These are phyloP conservation scores for Phyllopteryx taeniolatus DNA, from an alignment of 2,113 vertebrate species.

Conservation along the genomic window DNA sequence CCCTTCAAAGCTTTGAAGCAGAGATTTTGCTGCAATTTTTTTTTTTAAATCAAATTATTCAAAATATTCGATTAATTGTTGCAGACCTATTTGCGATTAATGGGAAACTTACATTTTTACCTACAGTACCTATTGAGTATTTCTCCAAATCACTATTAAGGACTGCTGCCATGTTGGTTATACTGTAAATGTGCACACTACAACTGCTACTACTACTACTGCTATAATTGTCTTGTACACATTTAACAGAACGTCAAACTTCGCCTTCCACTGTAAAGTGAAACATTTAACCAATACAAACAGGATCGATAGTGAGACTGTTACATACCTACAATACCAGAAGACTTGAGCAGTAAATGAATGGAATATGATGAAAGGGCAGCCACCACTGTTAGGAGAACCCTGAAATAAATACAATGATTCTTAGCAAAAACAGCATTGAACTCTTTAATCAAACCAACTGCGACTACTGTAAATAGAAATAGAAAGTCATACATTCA, in stretches of 20 bases:
- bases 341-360: conserved; percentile 92
- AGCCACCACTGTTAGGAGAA: conserved; percentile 86
- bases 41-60: too few relatives aligned
- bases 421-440: not conserved
- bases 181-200: not conserved
- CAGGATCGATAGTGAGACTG: not conserved
- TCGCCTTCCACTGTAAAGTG: not conserved
- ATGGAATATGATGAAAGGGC: conserved; percentile 94
- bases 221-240: not conserved
- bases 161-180: too few relatives aligned
- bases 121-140: too few relatives aligned
- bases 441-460: conserved; percentile 7
- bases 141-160: too few relatives aligned
- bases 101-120: too few relatives aligned
- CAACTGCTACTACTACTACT: not conserved
- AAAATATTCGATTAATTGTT: too few relatives aligned
- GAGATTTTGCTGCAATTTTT: too few relatives aligned
- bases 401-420: conserved; percentile 65
- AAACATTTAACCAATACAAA: too few relatives aligned
- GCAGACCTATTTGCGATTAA: too few relatives aligned
- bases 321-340: conserved; percentile 89
- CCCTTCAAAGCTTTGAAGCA: too few relatives aligned
- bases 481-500: not conserved
- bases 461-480: not conserved
- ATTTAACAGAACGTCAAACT: not conserved